A percentile compares a stretch with the other conserved stretches of the same genome.
These are phyloP conservation scores for Drosophila sturtevanti DNA, from an alignment of 1,140 invertebrate genomes.

Conservation along the genomic window DNA sequence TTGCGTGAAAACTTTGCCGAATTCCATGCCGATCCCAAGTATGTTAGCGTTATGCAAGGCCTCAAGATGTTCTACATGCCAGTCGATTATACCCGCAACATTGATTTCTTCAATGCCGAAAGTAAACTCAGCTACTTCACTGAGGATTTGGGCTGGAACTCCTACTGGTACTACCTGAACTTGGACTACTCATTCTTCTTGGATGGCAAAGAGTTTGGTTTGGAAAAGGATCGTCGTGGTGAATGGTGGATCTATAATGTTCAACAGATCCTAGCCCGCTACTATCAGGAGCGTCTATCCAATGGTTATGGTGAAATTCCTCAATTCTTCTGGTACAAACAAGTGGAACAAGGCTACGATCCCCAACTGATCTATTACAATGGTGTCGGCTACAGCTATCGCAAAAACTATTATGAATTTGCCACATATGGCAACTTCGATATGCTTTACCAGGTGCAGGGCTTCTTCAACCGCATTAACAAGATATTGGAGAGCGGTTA, in stretches of 20 bases:
- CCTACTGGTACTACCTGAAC: slow-evolving; percentile 87
- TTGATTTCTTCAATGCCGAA: slow-evolving; percentile 85
- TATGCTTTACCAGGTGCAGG: slow-evolving; percentile 62
- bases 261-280: slow-evolving; percentile 86
- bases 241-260: slow-evolving; percentile 86
- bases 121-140: slow-evolving; percentile 88
- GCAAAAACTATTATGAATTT: slow-evolving; percentile 82
- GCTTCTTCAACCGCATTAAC: slow-evolving; percentile 85
- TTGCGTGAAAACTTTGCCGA: slow-evolving; percentile 56
- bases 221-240: slow-evolving; percentile 85
- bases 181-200: slow-evolving; percentile 87
- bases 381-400: slow-evolving; percentile 86
- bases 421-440: slow-evolving; percentile 69
- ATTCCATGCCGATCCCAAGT: slow-evolving; percentile 52
- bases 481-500: slow-evolving; percentile 86
- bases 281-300: slow-evolving; percentile 88
- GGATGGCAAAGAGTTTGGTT: slow-evolving; percentile 83
- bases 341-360: slow-evolving; percentile 86
- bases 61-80: slow-evolving; percentile 68
- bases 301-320: slow-evolving; percentile 86
- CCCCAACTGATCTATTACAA: slow-evolving; percentile 87
- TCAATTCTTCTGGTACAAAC: slow-evolving; percentile 84
- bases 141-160: slow-evolving; percentile 88
- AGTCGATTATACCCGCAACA: slow-evolving; percentile 85
- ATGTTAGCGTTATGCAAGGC: slow-evolving; percentile 44